Conservation (phyloP, 1,140 invertebrate species). For the Papilio xuthus region DNA sequence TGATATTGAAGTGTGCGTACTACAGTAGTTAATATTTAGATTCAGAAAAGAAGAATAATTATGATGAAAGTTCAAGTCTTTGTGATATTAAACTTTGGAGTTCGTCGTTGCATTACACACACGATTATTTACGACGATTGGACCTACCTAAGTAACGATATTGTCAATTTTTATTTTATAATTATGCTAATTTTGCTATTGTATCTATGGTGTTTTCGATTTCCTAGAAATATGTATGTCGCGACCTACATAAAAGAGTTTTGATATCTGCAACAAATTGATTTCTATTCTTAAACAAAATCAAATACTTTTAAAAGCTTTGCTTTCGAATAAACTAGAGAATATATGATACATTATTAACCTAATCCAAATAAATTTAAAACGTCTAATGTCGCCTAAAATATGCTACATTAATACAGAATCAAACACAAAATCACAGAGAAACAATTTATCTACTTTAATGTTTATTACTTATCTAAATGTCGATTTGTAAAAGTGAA, state of each 20-base stretch:
- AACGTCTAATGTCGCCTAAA: not conserved
- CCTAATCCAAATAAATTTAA: slow-evolving; percentile 20
- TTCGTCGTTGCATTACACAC: not conserved
- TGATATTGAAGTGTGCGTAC: not conserved
- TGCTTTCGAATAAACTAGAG: not conserved
- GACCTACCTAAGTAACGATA: not conserved
- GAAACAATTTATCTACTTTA: slow-evolving; percentile 2
- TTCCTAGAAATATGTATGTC: not conserved
- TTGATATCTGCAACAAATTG: not conserved
- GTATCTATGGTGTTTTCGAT: not conserved
- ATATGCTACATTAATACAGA: not conserved
- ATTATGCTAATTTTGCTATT: not conserved
- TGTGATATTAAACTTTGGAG: not conserved
- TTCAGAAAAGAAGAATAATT: too few species aligned
- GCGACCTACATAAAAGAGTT: not conserved
- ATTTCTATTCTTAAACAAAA: not conserved
- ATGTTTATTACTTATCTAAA: slow-evolving; percentile 16
- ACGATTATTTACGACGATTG: not conserved
- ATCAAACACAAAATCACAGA: not conserved
- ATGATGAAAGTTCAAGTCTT: not conserved
- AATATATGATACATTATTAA: slow-evolving; percentile 3
- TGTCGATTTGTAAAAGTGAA: not conserved
- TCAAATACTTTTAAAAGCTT: not conserved
- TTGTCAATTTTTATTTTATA: not conserved
- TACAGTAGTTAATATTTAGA: not conserved